Conservation (phyloP, 1,140 invertebrate genomes). For the Tetramorium parvispinum region DNA sequence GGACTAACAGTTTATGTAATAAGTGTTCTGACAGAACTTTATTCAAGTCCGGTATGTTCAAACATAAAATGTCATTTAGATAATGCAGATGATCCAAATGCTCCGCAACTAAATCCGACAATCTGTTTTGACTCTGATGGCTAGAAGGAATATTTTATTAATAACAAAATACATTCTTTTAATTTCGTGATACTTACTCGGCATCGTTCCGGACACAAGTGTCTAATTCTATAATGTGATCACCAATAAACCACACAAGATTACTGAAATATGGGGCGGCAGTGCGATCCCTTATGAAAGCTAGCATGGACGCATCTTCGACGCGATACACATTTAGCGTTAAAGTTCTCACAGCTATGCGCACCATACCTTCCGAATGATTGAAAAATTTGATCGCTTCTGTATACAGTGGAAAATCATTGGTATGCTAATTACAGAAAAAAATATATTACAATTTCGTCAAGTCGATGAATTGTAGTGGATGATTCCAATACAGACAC, state of each 20-base stretch:
- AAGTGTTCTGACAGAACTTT: constrained; percentile 98
- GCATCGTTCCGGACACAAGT: constrained; percentile 97
- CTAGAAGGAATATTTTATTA: constrained; percentile 85
- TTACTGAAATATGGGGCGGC: constrained; percentile 99
- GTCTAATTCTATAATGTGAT: constrained; percentile 98
- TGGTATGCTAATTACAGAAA: constrained; percentile 93
- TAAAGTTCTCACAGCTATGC: constrained; percentile 98
- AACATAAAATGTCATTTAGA: constrained; percentile 97
- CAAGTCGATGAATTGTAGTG: constrained; percentile 2
- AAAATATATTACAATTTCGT: constrained; percentile 28
- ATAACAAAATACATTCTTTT: neutral
- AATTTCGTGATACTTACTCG: constrained; percentile 89
- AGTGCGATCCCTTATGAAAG: constrained; percentile 97
- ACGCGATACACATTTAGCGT: constrained; percentile 99
- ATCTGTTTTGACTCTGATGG: constrained; percentile 95
- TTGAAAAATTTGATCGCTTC: constrained; percentile 99
- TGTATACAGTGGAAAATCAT: constrained; percentile 99
- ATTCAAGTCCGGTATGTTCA: constrained; percentile 97
- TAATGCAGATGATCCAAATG: constrained; percentile 99
- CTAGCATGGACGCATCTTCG: constrained; percentile 97
- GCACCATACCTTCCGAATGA: constrained; percentile 99
- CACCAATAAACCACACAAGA: constrained; percentile 99
- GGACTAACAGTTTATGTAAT: constrained; percentile 96
- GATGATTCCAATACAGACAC: neutral
- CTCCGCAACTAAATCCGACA: constrained; percentile 98